Percentiles rank a stretch among this genome's conserved stretches.
Evolutionary conservation across 2,113 vertebrate genomes (phyloP).

Genomic region (Papio anubis): DNA sequence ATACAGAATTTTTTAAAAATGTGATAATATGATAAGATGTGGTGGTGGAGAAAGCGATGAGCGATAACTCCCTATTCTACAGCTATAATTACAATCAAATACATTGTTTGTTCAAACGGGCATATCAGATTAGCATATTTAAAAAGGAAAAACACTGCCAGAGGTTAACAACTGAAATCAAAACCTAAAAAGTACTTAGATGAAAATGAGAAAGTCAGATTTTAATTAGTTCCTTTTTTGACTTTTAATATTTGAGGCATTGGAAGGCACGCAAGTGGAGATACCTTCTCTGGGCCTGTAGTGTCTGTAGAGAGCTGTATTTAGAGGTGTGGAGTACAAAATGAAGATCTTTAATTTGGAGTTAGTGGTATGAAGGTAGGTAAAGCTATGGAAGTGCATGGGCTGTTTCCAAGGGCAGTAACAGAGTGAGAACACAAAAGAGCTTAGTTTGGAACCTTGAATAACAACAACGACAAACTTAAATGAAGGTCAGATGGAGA

Average conservation of each 20-base stretch:
- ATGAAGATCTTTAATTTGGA: not conserved
- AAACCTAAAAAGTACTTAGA: not conserved
- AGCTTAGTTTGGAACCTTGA: not conserved
- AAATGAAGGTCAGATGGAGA: fast-evolving
- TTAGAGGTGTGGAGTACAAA: not conserved
- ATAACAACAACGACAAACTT: not conserved
- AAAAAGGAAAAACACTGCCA: not conserved
- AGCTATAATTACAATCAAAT: not conserved
- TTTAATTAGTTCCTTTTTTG: not conserved
- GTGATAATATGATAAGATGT: not conserved
- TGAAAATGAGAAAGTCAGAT: not conserved
- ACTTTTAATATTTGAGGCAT: not conserved
- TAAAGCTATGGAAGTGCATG: not conserved
- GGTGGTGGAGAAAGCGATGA: not conserved
- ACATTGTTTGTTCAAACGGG: not conserved
- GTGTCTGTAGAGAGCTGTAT: not conserved
- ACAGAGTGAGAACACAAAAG: not conserved
- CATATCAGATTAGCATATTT: not conserved
- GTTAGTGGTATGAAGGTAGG: not conserved
- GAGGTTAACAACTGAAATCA: not conserved
- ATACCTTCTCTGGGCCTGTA: not conserved
- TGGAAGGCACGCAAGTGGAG: not conserved
- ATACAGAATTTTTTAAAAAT: not conserved
- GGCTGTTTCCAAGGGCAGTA: not conserved
- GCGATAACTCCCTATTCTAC: not conserved